phyloP scores from a whole-genome alignment of 2,888 invertebrate genomes.

The Drosophila subquinaria region DNA sequence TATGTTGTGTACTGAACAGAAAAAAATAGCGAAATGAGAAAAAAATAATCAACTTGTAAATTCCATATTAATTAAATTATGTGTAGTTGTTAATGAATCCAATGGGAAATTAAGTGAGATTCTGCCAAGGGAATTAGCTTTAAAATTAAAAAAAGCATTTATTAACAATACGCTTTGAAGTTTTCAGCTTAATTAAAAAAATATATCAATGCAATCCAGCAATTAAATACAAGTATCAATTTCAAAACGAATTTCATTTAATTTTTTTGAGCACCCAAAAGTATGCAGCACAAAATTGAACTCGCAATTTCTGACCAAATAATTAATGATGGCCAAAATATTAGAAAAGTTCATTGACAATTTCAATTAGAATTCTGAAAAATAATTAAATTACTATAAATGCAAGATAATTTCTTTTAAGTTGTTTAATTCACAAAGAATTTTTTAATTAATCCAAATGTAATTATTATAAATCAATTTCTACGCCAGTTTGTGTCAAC shows the following conservation, averaged over 20 bases:
- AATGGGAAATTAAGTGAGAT: background rate
- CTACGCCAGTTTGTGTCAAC: background rate
- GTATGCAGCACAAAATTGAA: background rate
- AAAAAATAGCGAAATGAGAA: no score
- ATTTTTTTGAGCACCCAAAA: background rate
- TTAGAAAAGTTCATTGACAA: background rate
- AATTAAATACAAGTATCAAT: background rate
- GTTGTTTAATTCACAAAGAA: background rate
- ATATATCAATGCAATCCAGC: background rate
- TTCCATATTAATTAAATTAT: constrained; percentile 6
- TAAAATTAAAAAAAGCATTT: background rate
- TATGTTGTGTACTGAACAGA: background rate
- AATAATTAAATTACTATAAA: background rate
- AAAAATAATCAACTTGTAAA: background rate
- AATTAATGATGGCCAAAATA: background rate
- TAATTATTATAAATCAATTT: background rate
- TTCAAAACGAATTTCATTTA: background rate
- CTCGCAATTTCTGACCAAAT: background rate
- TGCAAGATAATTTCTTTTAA: background rate
- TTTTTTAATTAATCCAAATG: background rate
- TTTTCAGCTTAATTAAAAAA: background rate
- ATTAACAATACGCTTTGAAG: background rate
- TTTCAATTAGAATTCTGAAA: background rate
- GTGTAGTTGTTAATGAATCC: background rate
- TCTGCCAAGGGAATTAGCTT: background rate